phyloP scores from a whole-genome alignment of 1,140 invertebrate species.

The Neoseiulus cucumeris region DNA sequence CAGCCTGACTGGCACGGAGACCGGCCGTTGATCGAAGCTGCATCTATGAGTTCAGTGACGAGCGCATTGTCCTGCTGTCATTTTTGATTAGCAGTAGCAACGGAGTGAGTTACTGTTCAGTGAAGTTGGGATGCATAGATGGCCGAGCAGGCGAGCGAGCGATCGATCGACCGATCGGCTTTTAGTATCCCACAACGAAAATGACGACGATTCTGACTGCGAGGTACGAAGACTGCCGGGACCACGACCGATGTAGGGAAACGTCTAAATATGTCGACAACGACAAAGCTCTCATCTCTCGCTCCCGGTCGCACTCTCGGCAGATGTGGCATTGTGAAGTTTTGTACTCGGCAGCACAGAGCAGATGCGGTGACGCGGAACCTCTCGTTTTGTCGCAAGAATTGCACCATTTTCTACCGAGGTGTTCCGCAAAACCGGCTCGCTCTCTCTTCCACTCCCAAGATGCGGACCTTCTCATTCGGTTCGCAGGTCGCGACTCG shows the following conservation, averaged over 20 bases:
- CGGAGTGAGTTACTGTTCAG: neutral
- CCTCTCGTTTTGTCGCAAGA: constrained; percentile 8
- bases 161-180: neutral
- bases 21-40: too few species aligned
- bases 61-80: constrained; percentile 9
- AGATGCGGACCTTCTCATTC: too few species aligned
- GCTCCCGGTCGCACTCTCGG: too few species aligned
- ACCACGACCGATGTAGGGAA: neutral
- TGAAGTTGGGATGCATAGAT: neutral
- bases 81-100: constrained; percentile 10
- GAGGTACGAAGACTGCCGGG: neutral
- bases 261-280: constrained; percentile 10
- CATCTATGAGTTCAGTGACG: neutral
- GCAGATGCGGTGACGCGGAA: constrained; percentile 9
- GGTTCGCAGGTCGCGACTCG: too few species aligned
- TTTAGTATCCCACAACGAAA: neutral
- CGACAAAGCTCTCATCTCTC: neutral
- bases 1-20: too few species aligned
- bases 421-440: neutral
- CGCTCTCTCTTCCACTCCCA: too few species aligned
- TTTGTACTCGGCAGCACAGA: neutral
- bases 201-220: neutral
- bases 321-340: neutral
- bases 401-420: neutral
- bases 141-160: neutral